Evolutionary conservation across 2,113 vertebrate species (phyloP).

Genomic region (Notiomystis cincta): DNA sequence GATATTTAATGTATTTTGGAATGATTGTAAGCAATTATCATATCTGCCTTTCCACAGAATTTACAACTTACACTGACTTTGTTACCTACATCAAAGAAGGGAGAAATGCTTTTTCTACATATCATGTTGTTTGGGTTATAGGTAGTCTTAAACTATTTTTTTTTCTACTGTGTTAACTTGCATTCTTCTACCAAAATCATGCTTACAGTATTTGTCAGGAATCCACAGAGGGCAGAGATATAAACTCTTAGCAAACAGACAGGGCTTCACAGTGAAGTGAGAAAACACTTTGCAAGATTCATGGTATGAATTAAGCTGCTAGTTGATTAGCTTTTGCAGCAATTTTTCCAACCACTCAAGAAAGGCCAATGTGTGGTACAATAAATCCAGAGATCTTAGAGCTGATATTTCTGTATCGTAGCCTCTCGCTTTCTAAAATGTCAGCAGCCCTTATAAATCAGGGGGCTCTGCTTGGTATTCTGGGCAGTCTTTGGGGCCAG

Average conservation of each 20-base stretch:
- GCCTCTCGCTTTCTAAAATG: neutral
- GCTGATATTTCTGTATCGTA: neutral
- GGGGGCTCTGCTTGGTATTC: neutral
- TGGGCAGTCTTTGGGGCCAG: neutral
- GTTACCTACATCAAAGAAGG: fast-evolving
- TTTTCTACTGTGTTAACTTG: neutral
- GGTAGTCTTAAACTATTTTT: neutral
- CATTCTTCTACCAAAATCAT: neutral
- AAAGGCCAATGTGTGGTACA: neutral
- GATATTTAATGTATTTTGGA: neutral
- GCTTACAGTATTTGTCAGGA: neutral
- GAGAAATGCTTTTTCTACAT: neutral
- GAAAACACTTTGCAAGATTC: constrained; percentile 29
- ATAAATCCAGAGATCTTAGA: constrained; percentile 13
- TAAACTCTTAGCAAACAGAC: constrained; percentile 2
- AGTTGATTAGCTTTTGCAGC: constrained; percentile 15
- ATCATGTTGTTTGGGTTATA: neutral
- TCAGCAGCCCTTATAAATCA: neutral
- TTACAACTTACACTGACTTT: neutral
- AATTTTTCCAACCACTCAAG: neutral
- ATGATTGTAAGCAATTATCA: neutral
- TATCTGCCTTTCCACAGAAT: neutral
- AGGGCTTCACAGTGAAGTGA: neutral
- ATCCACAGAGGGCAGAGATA: neutral
- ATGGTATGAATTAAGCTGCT: constrained; percentile 19